Conservation (phyloP, 2,797 vertebrate genomes). For the Zalophus californianus region DNA sequence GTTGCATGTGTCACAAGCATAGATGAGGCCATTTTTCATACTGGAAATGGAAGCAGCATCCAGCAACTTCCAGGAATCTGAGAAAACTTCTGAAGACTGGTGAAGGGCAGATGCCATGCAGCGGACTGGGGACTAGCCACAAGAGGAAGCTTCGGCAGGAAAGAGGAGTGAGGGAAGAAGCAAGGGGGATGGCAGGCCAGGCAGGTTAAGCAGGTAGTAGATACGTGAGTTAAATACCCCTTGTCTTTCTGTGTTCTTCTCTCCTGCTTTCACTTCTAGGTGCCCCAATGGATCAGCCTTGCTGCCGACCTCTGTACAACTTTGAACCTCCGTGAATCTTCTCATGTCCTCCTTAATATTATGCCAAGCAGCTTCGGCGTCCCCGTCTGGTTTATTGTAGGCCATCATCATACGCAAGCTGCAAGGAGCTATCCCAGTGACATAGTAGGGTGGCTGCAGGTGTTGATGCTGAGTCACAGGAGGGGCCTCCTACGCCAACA, state of each 20-base stretch:
- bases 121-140: not conserved
- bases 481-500: not conserved
- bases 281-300: constrained; percentile 97
- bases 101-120: not conserved
- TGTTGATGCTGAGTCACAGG: not conserved
- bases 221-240: not conserved
- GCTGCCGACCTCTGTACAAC: constrained; percentile 97
- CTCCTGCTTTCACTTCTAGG: constrained; percentile 82
- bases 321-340: constrained; percentile 91
- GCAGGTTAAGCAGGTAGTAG: not conserved
- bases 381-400: not conserved
- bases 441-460: not conserved
- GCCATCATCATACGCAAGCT: not conserved
- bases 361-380: too few species aligned
- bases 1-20: not conserved
- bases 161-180: not conserved
- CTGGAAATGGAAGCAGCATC: not conserved
- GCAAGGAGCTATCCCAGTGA: not conserved
- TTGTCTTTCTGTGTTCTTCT: constrained; percentile 70
- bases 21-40: not conserved
- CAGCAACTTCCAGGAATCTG: not conserved
- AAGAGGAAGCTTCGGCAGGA: not conserved
- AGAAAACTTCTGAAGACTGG: not conserved
- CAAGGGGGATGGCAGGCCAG: not conserved
- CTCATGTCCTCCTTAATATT: not conserved